These are phyloP conservation scores for Miichthys miiuy DNA, from an alignment of 2,797 vertebrate species.

Conservation along the genomic window DNA sequence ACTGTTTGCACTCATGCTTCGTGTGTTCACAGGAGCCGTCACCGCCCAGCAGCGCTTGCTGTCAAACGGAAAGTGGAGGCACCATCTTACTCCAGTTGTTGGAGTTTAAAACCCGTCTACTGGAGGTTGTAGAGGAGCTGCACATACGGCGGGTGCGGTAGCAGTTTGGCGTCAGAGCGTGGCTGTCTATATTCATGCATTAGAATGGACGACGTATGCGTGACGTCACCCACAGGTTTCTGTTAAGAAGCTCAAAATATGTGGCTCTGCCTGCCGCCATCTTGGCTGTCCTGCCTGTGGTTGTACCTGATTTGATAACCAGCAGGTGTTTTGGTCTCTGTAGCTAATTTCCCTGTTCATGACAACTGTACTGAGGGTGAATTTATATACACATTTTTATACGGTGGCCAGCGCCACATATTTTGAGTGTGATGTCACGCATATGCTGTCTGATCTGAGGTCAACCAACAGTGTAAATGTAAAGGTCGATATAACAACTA, in stretches of 20 bases:
- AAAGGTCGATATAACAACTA: too few relatives aligned
- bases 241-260: neutral
- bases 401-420: too few relatives aligned
- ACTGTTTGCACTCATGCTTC: neutral
- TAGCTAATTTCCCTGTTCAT: too few relatives aligned
- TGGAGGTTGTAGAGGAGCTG: conserved; percentile 93
- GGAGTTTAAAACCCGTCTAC: conserved; percentile 91
- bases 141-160: conserved; percentile 91
- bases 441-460: too few relatives aligned
- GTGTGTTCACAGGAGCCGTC: conserved; percentile 52
- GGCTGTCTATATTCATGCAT: neutral
- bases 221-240: neutral
- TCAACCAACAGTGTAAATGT: too few relatives aligned
- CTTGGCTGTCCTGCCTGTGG: too few relatives aligned
- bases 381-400: too few relatives aligned
- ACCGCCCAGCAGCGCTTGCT: conserved; percentile 39
- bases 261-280: too few relatives aligned
- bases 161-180: neutral
- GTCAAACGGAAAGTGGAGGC: conserved; percentile 81
- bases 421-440: too few relatives aligned
- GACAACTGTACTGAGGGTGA: too few relatives aligned
- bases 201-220: too few relatives aligned
- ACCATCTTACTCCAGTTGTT: conserved; percentile 88
- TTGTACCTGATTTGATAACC: neutral
- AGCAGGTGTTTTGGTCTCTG: neutral